Percentiles rank a stretch among this genome's conserved stretches.
Evolutionary conservation across 2,888 invertebrate genomes (phyloP).

Genomic region (Invenusta paracnida): DNA sequence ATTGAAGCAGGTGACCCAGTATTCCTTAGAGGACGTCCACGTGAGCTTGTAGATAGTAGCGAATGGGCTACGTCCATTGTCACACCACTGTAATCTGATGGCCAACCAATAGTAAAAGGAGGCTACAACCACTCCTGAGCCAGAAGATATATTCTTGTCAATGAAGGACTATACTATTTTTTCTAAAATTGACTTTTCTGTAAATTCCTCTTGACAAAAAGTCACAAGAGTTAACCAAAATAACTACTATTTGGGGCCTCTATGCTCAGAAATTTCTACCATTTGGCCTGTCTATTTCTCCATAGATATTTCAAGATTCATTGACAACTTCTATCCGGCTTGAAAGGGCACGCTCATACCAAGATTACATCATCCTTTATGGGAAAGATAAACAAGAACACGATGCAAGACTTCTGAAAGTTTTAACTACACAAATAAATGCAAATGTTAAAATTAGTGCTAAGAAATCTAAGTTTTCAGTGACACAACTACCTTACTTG

Average conservation of each 20-base stretch:
- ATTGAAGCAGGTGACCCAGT: not conserved
- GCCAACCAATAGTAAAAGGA: not conserved
- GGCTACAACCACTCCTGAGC: not conserved
- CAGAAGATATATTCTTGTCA: not conserved
- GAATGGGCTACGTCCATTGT: not conserved
- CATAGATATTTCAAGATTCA: not conserved
- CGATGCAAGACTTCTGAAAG: not conserved
- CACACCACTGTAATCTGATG: not conserved
- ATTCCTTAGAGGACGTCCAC: not conserved
- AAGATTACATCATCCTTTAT: not conserved
- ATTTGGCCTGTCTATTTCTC: not conserved
- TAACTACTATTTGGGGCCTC: not conserved
- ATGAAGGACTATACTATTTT: not conserved
- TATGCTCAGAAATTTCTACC: not conserved
- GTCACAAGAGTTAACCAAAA: not conserved
- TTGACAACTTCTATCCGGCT: not conserved
- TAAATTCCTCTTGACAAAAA: not conserved
- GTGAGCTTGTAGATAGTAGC: not conserved
- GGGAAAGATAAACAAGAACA: not conserved
- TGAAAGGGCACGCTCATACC: not conserved
- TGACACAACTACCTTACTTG: not conserved
- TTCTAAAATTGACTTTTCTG: slow-evolving; percentile 13
- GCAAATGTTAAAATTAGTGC: slow-evolving; percentile 10
- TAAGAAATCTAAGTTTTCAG: not conserved
- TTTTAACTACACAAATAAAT: not conserved